Conservation (phyloP, 2,113 vertebrate species). For the Seriola quinqueradiata region DNA sequence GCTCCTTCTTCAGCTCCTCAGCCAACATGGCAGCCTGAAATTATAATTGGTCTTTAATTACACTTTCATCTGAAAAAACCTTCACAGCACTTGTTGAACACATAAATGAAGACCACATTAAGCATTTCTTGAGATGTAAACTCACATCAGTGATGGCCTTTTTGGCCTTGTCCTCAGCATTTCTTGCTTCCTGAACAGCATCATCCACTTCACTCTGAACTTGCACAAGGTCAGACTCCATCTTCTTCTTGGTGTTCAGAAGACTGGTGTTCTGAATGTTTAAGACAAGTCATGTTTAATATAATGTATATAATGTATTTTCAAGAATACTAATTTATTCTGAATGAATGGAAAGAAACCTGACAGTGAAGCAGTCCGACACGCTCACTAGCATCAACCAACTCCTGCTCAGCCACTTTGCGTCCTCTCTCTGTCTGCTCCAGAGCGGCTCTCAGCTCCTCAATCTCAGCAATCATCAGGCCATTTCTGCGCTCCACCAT, state of each 20-base stretch:
- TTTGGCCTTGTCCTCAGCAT: constrained; percentile 95
- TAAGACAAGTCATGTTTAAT: no score
- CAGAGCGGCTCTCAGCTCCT: constrained; percentile 76
- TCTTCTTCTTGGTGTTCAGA: constrained; percentile 80
- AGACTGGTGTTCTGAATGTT: background rate
- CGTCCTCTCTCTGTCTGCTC: constrained; percentile 83
- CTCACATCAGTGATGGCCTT: constrained; percentile 92
- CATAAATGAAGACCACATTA: no score
- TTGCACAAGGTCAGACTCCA: constrained; percentile 71
- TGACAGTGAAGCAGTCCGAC: constrained; percentile 93
- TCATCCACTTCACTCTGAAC: constrained; percentile 79
- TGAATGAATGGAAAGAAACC: constrained; percentile 70
- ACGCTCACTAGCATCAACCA: constrained; percentile 90
- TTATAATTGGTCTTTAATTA: background rate
- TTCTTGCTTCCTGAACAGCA: constrained; percentile 79
- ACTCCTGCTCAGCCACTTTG: constrained; percentile 92
- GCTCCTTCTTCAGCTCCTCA: constrained; percentile 93
- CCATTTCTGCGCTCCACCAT: constrained; percentile 87
- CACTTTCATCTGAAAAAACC: no score
- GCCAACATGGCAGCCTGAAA: constrained; percentile 89
- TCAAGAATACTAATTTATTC: background rate
- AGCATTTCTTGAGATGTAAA: background rate
- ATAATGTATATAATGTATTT: background rate
- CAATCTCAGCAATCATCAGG: constrained; percentile 76
- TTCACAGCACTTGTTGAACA: no score